Percentiles rank a stretch among this genome's conserved stretches.
Evolutionary conservation across 2,113 vertebrate species (phyloP).

Genomic region (Lonchura striata): DNA sequence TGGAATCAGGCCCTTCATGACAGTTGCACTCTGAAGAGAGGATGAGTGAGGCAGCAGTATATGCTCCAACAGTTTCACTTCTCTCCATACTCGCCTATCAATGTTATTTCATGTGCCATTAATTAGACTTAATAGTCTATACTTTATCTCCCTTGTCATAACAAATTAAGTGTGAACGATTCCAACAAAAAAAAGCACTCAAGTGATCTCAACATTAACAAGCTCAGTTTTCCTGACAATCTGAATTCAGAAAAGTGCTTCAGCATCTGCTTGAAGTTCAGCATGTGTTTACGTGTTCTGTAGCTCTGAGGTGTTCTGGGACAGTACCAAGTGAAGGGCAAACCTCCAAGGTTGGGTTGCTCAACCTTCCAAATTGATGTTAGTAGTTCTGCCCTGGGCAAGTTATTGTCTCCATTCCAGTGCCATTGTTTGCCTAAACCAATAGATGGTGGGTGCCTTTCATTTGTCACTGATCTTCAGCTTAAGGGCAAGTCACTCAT

Average conservation of each 20-base stretch:
- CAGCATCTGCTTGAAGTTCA: not conserved
- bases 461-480: not conserved
- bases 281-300: not conserved
- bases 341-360: not conserved
- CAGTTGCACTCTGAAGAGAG: not conserved
- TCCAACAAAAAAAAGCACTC: not conserved
- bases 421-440: not conserved
- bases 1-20: not conserved
- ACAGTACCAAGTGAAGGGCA: not conserved
- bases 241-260: not conserved
- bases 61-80: not conserved
- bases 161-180: constrained; percentile 23
- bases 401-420: not conserved
- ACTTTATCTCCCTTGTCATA: constrained; percentile 42
- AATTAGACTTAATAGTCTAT: constrained; percentile 43
- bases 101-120: not conserved
- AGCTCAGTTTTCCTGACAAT: not conserved
- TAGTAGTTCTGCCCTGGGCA: not conserved
- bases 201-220: not conserved
- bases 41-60: not conserved
- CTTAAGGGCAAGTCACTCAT: not conserved
- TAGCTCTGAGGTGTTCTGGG: not conserved
- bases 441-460: not conserved
- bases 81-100: not conserved
- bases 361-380: not conserved